phyloP scores from a whole-genome alignment of 2,113 vertebrate species.

The Fukomys damarensis region DNA sequence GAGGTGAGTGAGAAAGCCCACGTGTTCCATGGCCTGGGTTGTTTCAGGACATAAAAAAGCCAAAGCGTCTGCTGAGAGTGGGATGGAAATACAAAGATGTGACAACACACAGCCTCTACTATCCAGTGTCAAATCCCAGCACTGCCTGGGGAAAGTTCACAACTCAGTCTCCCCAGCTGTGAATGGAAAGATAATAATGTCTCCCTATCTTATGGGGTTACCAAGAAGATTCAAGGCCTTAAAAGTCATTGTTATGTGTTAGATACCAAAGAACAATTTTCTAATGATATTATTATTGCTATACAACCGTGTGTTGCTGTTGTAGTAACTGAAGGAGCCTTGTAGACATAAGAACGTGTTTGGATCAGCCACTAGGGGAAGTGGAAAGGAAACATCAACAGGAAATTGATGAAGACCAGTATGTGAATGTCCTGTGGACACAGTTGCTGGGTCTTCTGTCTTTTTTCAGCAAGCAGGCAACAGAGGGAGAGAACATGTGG shows the following conservation, averaged over 20 bases:
- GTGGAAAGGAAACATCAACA: neutral
- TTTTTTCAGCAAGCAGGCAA: neutral
- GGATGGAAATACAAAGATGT: neutral
- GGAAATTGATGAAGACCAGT: neutral
- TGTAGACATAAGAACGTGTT: neutral
- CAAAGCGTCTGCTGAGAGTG: neutral
- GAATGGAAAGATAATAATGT: neutral
- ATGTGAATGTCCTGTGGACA: neutral
- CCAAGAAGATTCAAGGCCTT: neutral
- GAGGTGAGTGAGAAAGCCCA: neutral
- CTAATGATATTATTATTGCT: neutral
- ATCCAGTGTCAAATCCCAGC: neutral
- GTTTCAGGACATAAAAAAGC: neutral
- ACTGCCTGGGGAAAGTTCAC: neutral
- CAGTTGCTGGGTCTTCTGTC: neutral
- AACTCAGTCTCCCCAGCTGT: neutral
- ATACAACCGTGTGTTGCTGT: neutral
- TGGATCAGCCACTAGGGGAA: neutral
- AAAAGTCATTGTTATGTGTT: neutral
- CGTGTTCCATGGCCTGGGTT: neutral
- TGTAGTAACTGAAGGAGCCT: neutral
- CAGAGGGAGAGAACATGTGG: neutral
- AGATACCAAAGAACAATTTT: neutral
- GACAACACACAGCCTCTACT: neutral
- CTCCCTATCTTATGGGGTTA: neutral